Conservation (phyloP, 2,113 vertebrate genomes). For the Aramus guarauna region DNA sequence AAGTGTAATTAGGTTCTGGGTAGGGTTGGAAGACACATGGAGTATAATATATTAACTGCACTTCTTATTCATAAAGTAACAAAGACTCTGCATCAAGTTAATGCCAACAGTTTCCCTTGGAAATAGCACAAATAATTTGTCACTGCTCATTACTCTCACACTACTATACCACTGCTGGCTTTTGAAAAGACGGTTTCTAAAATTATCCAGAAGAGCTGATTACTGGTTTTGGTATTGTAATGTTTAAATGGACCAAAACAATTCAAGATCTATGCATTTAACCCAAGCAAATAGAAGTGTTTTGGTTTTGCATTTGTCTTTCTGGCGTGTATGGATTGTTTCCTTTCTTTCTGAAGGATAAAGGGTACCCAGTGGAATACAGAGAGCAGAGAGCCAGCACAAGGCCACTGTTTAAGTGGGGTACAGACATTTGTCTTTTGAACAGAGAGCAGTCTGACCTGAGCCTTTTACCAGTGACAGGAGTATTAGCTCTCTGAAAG, state of each 20-base stretch:
- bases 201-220: constrained; percentile 62
- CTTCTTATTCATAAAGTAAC: constrained; percentile 64
- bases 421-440: background rate
- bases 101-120: constrained; percentile 50
- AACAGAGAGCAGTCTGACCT: background rate
- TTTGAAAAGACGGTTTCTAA: constrained; percentile 64
- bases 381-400: background rate
- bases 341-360: constrained; percentile 22
- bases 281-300: background rate
- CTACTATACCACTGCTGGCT: constrained; percentile 32
- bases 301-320: constrained; percentile 35
- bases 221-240: constrained; percentile 13
- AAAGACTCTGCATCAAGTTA: constrained; percentile 46
- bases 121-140: constrained; percentile 71
- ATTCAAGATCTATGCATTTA: constrained; percentile 19
- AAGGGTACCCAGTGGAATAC: background rate
- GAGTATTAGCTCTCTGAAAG: background rate
- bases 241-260: constrained; percentile 46
- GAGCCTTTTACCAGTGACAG: background rate
- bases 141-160: constrained; percentile 27
- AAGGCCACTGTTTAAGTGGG: background rate
- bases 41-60: constrained; percentile 63
- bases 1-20: constrained; percentile 59
- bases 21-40: constrained; percentile 56
- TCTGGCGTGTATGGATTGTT: constrained; percentile 4